These are phyloP conservation scores for Dendrolimus pini DNA, from an alignment of 2,888 invertebrate genomes.

Conservation along the genomic window DNA sequence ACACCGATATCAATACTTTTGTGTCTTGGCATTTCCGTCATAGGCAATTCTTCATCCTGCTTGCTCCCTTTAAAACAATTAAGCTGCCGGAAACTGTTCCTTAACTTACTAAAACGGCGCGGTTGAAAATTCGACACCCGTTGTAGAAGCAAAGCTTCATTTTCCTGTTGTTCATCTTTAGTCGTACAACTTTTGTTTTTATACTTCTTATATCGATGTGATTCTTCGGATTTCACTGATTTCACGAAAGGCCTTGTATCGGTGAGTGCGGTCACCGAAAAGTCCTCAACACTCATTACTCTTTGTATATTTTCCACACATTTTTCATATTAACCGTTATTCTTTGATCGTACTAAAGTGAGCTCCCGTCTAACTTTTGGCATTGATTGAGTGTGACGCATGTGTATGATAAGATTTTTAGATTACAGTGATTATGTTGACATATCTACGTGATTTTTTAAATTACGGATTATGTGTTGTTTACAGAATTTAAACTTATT, in stretches of 20 bases:
- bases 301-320: conserved; percentile 33
- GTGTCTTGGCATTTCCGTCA: conserved; percentile 50
- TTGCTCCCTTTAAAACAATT: conserved; percentile 46
- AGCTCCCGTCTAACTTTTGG: conserved; percentile 48
- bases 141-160: conserved; percentile 25
- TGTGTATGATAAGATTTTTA: conserved; percentile 53
- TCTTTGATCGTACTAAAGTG: conserved; percentile 40
- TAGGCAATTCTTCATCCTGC: conserved; percentile 38
- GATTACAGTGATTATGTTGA: conserved; percentile 50
- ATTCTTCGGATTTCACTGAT: conserved; percentile 23
- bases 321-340: conserved; percentile 33
- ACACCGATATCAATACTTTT: conserved; percentile 63
- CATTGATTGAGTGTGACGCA: conserved; percentile 72
- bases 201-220: conserved; percentile 13
- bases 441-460: conserved; percentile 34
- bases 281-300: conserved; percentile 54
- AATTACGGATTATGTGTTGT: conserved; percentile 13
- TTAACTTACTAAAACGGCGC: conserved; percentile 38
- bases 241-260: conserved; percentile 32
- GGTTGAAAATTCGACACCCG: conserved; percentile 36
- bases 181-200: conserved; percentile 17
- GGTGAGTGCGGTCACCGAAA: conserved; percentile 32
- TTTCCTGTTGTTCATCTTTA: conserved; percentile 18
- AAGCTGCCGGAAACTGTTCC: conserved; percentile 40
- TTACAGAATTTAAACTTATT: conserved; percentile 1